These are phyloP conservation scores for Machimus atricapillus DNA, from an alignment of 2,888 invertebrate species.

Conservation along the genomic window DNA sequence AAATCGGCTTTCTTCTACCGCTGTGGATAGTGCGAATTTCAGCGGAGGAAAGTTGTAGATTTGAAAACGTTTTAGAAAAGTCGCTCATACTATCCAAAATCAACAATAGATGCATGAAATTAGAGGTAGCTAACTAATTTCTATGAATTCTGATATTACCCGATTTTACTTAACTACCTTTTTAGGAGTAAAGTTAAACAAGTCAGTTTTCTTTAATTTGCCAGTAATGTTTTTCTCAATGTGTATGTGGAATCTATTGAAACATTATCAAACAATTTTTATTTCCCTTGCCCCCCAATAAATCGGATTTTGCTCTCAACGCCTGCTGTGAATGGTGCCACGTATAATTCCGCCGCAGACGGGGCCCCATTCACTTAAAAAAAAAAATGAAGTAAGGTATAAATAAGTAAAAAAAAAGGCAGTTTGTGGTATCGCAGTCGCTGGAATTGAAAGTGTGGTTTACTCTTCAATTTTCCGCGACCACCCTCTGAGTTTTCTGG, in stretches of 20 bases:
- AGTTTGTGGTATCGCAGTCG: not conserved
- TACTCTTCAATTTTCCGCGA: not conserved
- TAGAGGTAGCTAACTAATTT: too few species aligned
- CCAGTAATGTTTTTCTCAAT: too few species aligned
- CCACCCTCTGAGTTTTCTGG: not conserved
- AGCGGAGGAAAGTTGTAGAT: too few species aligned
- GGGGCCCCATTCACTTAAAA: not conserved
- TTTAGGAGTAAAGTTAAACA: too few species aligned
- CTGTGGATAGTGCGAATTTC: too few species aligned
- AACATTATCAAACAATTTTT: not conserved
- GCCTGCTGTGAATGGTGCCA: conserved; percentile 51
- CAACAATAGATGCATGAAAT: too few species aligned
- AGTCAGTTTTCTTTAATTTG: too few species aligned
- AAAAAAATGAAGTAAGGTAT: not conserved
- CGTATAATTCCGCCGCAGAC: conserved; percentile 23
- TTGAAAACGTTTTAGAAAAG: too few species aligned
- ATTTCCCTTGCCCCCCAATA: not conserved
- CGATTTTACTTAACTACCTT: too few species aligned
- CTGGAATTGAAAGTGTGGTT: not conserved
- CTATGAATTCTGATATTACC: too few species aligned
- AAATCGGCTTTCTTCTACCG: too few species aligned
- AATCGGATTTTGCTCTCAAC: conserved; percentile 52
- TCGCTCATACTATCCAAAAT: too few species aligned
- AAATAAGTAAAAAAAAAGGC: not conserved
- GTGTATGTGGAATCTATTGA: not conserved